A percentile compares a stretch with the other conserved stretches of the same genome.
Conservation (phyloP, 2,113 vertebrate genomes). For the Scartelaos histophorus region DNA sequence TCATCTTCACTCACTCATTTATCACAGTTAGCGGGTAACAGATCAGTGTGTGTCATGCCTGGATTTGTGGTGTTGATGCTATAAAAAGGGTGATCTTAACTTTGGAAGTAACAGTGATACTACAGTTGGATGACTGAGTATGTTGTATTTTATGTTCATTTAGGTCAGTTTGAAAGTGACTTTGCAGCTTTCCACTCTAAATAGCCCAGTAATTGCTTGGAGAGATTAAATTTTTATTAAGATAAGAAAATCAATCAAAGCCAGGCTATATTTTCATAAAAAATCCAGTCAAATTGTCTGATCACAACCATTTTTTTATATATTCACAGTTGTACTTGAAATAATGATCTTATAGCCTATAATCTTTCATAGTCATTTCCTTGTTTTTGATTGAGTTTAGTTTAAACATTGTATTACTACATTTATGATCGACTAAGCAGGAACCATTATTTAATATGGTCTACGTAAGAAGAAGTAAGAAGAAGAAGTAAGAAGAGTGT, state of each 20-base stretch:
- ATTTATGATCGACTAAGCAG: no score
- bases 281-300: neutral
- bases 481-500: no score
- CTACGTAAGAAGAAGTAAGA: no score
- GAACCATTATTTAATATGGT: no score
- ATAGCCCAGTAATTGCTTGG: neutral
- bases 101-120: conserved; percentile 28
- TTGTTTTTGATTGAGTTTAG: no score
- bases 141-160: conserved; percentile 12
- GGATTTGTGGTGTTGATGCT: conserved; percentile 47
- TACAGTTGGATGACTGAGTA: conserved; percentile 15
- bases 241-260: conserved; percentile 1
- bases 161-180: conserved; percentile 13
- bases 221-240: neutral
- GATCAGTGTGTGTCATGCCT: conserved; percentile 18
- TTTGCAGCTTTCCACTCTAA: conserved; percentile 17
- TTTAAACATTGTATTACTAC: no score
- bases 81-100: conserved; percentile 39
- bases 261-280: neutral
- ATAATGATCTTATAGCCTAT: no score
- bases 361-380: no score
- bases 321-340: no score
- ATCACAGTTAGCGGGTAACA: conserved; percentile 55
- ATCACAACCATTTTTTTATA: neutral
- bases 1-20: conserved; percentile 56